Percentiles rank a stretch among this genome's conserved stretches.
phyloP scores from a whole-genome alignment of 2,113 vertebrate species.

The Menura novaehollandiae region DNA sequence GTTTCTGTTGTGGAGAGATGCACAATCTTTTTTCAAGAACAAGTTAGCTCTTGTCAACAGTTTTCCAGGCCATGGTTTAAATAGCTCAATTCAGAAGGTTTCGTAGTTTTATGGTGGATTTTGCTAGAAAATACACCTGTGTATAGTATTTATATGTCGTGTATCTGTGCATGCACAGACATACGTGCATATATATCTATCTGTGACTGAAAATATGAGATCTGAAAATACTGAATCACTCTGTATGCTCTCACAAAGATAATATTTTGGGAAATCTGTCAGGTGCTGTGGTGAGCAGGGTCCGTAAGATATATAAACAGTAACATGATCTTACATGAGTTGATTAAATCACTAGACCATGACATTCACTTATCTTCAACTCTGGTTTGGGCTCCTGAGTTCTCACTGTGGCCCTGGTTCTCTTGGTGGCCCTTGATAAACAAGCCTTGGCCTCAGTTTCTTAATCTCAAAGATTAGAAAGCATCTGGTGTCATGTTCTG shows the following conservation, averaged over 20 bases:
- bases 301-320: not conserved
- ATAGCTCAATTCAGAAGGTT: not conserved
- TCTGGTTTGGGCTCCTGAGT: not conserved
- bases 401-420: not conserved
- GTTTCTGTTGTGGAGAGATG: not conserved
- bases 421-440: not conserved
- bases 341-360: not conserved
- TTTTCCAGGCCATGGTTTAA: not conserved
- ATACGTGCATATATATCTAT: not conserved
- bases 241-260: not conserved
- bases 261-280: not conserved
- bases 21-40: not conserved
- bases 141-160: accelerated
- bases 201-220: not conserved
- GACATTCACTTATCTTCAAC: not conserved
- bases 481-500: not conserved
- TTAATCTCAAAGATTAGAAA: not conserved
- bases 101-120: not conserved
- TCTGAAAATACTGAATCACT: not conserved
- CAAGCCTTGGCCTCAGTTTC: not conserved
- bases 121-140: not conserved
- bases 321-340: not conserved
- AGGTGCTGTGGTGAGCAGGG: not conserved
- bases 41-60: slow-evolving; percentile 18
- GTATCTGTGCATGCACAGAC: not conserved